Conservation (phyloP, 2,797 vertebrate species). For the Lepilemur septentrionalis region DNA sequence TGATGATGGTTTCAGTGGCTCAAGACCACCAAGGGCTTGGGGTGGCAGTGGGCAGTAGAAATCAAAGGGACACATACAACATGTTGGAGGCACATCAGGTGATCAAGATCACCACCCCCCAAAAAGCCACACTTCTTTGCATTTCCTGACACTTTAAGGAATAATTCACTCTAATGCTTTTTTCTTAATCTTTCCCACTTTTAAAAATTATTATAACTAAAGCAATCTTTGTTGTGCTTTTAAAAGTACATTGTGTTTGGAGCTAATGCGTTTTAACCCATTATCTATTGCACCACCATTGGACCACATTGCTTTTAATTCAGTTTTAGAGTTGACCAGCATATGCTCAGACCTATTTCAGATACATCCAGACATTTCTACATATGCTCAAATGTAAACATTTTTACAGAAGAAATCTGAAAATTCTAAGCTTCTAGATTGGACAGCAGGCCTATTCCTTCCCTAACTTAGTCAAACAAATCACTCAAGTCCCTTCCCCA, state of each 20-base stretch:
- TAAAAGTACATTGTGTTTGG: neutral
- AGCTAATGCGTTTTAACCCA: neutral
- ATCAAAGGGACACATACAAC: neutral
- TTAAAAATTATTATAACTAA: neutral
- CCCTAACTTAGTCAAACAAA: neutral
- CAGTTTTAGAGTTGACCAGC: neutral
- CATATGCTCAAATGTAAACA: neutral
- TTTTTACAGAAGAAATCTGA: conserved; percentile 1
- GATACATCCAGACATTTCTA: neutral
- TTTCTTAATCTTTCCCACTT: neutral
- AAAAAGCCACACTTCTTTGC: neutral
- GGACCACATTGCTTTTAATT: neutral
- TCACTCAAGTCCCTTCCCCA: neutral
- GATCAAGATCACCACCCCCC: accelerated
- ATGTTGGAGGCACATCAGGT: accelerated
- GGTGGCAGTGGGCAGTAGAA: neutral
- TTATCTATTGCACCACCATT: neutral
- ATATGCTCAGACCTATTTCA: neutral
- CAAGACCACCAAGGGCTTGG: neutral
- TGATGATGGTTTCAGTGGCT: neutral
- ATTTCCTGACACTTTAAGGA: neutral
- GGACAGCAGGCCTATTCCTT: neutral
- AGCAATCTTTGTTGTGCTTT: neutral
- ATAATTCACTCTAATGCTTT: neutral
- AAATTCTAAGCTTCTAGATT: neutral